Conservation (phyloP, 1,140 invertebrate genomes). For the Macrobrachium nipponense region DNA sequence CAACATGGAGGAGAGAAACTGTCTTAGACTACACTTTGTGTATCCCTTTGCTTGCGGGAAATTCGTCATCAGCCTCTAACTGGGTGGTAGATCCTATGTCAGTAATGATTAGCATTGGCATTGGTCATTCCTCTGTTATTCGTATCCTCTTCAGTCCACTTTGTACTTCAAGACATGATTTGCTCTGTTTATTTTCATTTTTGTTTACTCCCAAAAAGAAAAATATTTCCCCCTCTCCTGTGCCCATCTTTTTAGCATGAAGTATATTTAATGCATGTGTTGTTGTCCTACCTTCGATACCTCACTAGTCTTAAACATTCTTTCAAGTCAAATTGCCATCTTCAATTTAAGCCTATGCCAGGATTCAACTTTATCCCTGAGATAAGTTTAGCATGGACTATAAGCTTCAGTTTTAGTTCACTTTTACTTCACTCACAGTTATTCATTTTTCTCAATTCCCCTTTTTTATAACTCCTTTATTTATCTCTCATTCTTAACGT, state of each 20-base stretch:
- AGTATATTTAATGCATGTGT: background rate
- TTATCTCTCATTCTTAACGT: constrained; percentile 69
- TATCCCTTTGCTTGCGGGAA: constrained; percentile 16
- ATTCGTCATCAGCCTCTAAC: constrained; percentile 44
- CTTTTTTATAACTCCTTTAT: constrained; percentile 65
- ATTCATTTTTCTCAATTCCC: constrained; percentile 45
- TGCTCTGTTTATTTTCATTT: background rate
- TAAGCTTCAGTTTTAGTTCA: constrained; percentile 31
- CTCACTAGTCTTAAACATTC: too few species aligned
- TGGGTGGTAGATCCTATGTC: constrained; percentile 36
- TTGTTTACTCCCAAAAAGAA: background rate
- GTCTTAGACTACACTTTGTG: constrained; percentile 33
- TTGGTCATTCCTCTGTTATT: constrained; percentile 58
- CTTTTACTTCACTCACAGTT: constrained; percentile 48
- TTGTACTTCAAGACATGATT: too few species aligned
- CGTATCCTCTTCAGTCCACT: constrained; percentile 40
- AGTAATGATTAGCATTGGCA: constrained; percentile 50
- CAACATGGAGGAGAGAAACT: background rate
- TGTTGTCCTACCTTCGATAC: too few species aligned
- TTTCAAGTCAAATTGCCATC: too few species aligned
- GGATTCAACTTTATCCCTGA: constrained; percentile 6
- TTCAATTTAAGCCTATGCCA: too few species aligned
- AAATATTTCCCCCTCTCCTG: constrained; percentile 3
- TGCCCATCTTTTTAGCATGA: constrained; percentile 34
- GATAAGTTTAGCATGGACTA: constrained; percentile 40